Conservation (phyloP, 2,113 vertebrate species). For the Chaenogobius annularis region DNA sequence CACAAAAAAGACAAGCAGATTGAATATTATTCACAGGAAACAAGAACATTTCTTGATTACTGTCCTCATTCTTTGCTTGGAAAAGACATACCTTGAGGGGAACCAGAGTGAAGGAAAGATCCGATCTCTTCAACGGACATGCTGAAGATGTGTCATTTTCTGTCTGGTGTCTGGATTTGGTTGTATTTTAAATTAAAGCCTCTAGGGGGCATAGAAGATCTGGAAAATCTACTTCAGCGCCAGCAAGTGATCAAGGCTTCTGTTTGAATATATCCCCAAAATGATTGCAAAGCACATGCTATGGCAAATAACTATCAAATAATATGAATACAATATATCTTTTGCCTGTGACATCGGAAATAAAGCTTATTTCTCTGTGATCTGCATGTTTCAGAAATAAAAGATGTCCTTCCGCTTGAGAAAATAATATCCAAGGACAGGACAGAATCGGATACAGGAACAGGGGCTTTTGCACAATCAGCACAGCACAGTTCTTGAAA, state of each 20-base stretch:
- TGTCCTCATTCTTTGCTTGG: too few relatives aligned
- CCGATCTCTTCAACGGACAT: not conserved
- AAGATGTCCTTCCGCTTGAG: constrained; percentile 18
- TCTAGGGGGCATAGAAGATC: constrained; percentile 54
- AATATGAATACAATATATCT: not conserved
- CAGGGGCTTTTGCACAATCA: constrained; percentile 18
- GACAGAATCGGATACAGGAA: constrained; percentile 34
- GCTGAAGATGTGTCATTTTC: not conserved
- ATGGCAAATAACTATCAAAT: too few relatives aligned
- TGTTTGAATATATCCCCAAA: not conserved
- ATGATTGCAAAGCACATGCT: not conserved
- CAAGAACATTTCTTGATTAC: too few relatives aligned
- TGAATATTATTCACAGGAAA: too few relatives aligned
- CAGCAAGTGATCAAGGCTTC: not conserved
- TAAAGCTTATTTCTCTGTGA: not conserved
- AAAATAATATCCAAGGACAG: constrained; percentile 38
- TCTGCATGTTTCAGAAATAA: constrained; percentile 16
- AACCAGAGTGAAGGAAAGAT: too few relatives aligned
- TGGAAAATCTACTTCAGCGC: constrained; percentile 2
- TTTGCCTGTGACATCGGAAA: not conserved
- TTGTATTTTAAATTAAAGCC: constrained; percentile 29
- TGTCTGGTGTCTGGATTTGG: not conserved
- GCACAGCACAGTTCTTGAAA: constrained; percentile 12
- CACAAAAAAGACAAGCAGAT: too few relatives aligned
- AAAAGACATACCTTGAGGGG: too few relatives aligned